Percentiles rank a stretch among this genome's conserved stretches.
Conservation (phyloP, 2,888 invertebrate species). For the Sipha maydis region DNA sequence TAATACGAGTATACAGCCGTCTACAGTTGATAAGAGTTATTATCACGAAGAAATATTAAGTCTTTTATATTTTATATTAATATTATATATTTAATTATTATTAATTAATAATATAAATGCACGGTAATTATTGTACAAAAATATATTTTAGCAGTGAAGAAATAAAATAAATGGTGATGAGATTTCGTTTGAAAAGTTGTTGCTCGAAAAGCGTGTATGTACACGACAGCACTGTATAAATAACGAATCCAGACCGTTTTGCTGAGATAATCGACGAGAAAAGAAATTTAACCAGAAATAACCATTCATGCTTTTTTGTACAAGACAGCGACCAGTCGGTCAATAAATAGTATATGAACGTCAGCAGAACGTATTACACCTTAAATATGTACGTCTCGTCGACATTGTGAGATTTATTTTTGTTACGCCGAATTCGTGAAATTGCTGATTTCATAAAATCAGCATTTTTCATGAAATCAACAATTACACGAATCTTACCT, state of each 20-base stretch:
- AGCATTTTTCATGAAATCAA: no score
- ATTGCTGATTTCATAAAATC: no score
- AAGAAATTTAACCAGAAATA: neutral
- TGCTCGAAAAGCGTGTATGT: neutral
- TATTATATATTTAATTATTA: no score
- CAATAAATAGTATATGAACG: neutral
- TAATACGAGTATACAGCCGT: no score
- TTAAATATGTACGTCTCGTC: neutral
- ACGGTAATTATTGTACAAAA: no score
- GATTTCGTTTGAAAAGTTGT: neutral
- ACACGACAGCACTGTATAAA: neutral
- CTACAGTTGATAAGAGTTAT: no score
- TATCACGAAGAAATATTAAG: no score
- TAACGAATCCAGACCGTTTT: neutral
- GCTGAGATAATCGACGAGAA: neutral
- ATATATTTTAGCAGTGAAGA: neutral
- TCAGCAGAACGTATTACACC: neutral
- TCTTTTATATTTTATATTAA: no score
- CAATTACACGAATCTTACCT: no score
- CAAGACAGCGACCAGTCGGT: neutral
- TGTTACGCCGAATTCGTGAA: no score
- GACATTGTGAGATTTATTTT: neutral
- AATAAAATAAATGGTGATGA: neutral
- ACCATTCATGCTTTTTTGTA: neutral
- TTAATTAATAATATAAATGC: no score